These are phyloP conservation scores for Dinocampus coccinellae DNA, from an alignment of 2,888 invertebrate species.

Conservation along the genomic window DNA sequence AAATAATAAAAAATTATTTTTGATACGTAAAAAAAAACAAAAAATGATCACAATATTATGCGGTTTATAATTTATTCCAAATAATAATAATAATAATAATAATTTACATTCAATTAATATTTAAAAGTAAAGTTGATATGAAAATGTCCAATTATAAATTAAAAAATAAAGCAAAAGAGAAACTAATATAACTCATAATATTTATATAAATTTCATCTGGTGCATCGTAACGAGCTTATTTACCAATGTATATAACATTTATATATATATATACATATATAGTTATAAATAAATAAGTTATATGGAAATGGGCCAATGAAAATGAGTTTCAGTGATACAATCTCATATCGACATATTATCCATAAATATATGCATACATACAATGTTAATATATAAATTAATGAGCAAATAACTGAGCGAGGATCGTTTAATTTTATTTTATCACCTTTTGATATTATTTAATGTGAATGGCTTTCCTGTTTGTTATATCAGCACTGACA, in stretches of 20 bases:
- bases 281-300: neutral
- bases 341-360: neutral
- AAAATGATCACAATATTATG: too few species aligned
- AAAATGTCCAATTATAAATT: too few species aligned
- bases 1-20: too few species aligned
- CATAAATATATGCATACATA: neutral
- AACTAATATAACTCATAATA: neutral
- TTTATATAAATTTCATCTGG: too few species aligned
- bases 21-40: too few species aligned
- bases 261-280: neutral
- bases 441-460: constrained; percentile 8
- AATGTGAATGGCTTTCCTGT: constrained; percentile 21
- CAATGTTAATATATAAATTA: neutral
- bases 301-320: neutral
- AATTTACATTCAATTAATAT: too few species aligned
- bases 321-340: neutral
- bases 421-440: constrained; percentile 23
- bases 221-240: too few species aligned
- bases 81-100: too few species aligned
- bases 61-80: too few species aligned
- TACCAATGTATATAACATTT: neutral
- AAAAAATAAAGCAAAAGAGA: neutral
- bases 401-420: neutral
- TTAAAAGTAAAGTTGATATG: too few species aligned
- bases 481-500: constrained; percentile 46